A percentile compares a stretch with the other conserved stretches of the same genome.
phyloP scores from a whole-genome alignment of 2,113 vertebrate species.

The Spermophilus dauricus region DNA sequence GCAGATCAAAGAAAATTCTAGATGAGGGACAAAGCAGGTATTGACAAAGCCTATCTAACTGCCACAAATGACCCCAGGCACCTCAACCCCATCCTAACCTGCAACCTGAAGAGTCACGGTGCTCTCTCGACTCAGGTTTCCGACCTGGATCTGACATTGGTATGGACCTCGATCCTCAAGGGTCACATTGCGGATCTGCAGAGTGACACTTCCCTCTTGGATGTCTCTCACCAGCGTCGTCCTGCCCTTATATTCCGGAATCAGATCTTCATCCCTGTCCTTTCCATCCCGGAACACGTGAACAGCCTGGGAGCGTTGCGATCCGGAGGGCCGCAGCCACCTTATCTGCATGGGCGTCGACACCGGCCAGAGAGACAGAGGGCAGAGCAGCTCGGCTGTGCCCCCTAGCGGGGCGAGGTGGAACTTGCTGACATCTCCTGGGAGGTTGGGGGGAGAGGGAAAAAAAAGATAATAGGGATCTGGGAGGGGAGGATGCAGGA shows the following conservation, averaged over 20 bases:
- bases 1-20: neutral
- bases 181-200: conserved; percentile 66
- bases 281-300: conserved; percentile 55
- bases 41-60: neutral
- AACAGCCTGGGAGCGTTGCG: neutral
- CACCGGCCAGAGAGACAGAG: neutral
- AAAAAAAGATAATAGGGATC: neutral
- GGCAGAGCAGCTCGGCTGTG: conserved; percentile 75
- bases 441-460: accelerated
- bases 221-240: conserved; percentile 61
- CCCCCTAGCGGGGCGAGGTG: conserved; percentile 54
- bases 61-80: neutral
- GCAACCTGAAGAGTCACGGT: conserved; percentile 72
- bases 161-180: conserved; percentile 74
- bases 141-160: conserved; percentile 64
- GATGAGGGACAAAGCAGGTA: neutral
- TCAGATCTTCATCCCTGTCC: conserved; percentile 51
- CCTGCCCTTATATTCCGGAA: conserved; percentile 69
- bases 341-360: neutral
- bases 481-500: neutral
- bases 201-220: neutral
- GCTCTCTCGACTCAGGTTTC: conserved; percentile 62
- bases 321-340: conserved; percentile 57
- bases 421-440: conserved; percentile 41
- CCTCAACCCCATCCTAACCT: conserved; percentile 61